Evolutionary conservation across 2,888 invertebrate species (phyloP), one percentile per base, ranked within the genome.

Genomic region (Glaucopsyche alexis): DNA sequence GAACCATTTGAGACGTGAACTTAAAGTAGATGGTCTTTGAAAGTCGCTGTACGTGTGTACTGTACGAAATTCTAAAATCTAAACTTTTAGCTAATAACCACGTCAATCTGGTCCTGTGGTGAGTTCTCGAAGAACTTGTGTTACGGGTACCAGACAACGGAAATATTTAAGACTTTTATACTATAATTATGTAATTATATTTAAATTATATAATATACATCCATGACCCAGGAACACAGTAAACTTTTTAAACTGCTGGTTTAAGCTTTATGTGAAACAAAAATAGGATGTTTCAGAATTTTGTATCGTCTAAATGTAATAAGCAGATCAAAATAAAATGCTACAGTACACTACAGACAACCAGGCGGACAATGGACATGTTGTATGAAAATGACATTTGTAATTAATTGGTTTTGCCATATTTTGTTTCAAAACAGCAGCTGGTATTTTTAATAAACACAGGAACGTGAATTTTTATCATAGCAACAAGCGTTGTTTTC

Each of bases 361-460:
- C 38, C 14, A 38, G 60, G 60, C 47, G 9, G 2, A 11, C 29
- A 38, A 13, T 13, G 9, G 1, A 11, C 60, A 38, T 38, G 29
- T 29, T 11, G 13, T 11, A 60, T 60, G 8, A 60, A 60, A 60
- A 60, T 60, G 16, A 38, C 29, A 60, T 29, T 60, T 29, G 60
- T 14, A 7, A 38, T 29, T 55, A 55, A 55, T 55, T 19, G 19
- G 55, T 29, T 14, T 29, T 14, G 29, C 60, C 38, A 60, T 29
- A 38, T 38, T 60, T 29, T n/a, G 13, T 60, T 60, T 60, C 38
- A 60, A 29, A 60, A 60, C 60, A 60, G 60, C 60, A 13, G 29
- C 60, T 60, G 60, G 60, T 60, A 60, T 60, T 60, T 38, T 60
- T 38, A 29, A 29, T 60, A 60, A 60, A 29, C 29, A 29, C 29